Evolutionary conservation across 2,113 vertebrate genomes (phyloP).

Genomic region (Archocentrus centrarchus): DNA sequence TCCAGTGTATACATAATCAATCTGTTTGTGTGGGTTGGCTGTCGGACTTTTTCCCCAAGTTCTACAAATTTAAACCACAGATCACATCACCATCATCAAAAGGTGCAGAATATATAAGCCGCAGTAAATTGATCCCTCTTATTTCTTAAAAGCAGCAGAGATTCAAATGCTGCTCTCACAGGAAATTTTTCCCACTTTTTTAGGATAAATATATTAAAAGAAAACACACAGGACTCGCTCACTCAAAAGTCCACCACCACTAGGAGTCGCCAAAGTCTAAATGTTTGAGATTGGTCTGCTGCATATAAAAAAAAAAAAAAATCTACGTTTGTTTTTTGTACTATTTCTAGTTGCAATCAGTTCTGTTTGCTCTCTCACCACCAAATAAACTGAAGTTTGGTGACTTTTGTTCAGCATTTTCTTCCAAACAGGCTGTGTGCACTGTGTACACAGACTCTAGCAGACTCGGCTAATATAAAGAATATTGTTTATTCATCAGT

Average conservation of each 20-base stretch:
- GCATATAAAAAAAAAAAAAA: background rate
- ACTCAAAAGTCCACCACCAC: background rate
- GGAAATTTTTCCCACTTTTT: background rate
- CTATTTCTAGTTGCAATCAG: background rate
- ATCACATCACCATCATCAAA: background rate
- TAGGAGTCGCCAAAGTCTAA: constrained; percentile 11
- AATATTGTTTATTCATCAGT: too few species aligned
- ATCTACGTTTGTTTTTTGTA: background rate
- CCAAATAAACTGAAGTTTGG: background rate
- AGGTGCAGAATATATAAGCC: constrained; percentile 3
- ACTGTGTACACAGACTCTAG: background rate
- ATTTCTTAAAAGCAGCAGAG: background rate
- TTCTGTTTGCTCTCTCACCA: background rate
- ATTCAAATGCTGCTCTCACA: background rate
- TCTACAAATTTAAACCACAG: background rate
- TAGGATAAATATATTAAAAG: background rate
- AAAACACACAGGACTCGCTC: background rate
- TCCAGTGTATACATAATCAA: constrained; percentile 4
- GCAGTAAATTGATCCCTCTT: background rate
- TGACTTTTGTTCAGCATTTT: constrained; percentile 11
- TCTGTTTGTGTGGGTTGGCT: background rate
- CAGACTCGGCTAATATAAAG: too few species aligned
- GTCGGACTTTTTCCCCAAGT: background rate
- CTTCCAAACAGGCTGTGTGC: background rate
- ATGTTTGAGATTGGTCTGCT: background rate